phyloP scores from a whole-genome alignment of 2,888 invertebrate genomes.

The Antheraea yamamai region DNA sequence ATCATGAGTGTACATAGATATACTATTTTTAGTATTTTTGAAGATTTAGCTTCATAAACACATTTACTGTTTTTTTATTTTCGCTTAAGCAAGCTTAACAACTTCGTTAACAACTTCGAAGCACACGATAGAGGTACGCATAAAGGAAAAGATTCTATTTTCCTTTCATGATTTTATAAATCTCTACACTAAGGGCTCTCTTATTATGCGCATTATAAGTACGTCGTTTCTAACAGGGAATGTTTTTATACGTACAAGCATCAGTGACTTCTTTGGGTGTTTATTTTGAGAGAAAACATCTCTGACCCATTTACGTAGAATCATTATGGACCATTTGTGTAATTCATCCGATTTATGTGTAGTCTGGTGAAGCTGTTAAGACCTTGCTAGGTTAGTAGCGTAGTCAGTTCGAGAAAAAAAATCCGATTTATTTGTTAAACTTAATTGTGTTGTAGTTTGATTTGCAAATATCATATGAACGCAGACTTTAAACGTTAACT shows the following conservation, averaged over 20 bases:
- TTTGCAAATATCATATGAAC: no score
- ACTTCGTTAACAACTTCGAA: neutral
- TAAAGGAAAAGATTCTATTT: neutral
- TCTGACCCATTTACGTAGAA: neutral
- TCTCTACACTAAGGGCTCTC: constrained; percentile 1
- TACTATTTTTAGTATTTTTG: no score
- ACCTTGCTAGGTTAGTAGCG: no score
- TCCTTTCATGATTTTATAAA: constrained; percentile 11
- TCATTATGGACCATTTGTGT: neutral
- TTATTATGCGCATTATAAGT: constrained; percentile 11
- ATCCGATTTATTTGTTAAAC: neutral
- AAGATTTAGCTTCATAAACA: no score
- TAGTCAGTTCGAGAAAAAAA: no score
- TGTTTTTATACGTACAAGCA: constrained; percentile 3
- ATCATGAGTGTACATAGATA: no score
- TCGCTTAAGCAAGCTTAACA: no score
- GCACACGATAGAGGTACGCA: neutral
- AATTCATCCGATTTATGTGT: neutral
- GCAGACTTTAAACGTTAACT: no score
- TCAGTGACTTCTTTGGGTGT: neutral
- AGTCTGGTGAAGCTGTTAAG: no score
- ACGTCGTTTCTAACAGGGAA: constrained; percentile 14
- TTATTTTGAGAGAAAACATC: constrained; percentile 1
- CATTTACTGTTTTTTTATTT: no score
- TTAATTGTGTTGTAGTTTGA: no score